Evolutionary conservation across 2,888 invertebrate species (phyloP).

Genomic region (Parnassius mnemosyne): DNA sequence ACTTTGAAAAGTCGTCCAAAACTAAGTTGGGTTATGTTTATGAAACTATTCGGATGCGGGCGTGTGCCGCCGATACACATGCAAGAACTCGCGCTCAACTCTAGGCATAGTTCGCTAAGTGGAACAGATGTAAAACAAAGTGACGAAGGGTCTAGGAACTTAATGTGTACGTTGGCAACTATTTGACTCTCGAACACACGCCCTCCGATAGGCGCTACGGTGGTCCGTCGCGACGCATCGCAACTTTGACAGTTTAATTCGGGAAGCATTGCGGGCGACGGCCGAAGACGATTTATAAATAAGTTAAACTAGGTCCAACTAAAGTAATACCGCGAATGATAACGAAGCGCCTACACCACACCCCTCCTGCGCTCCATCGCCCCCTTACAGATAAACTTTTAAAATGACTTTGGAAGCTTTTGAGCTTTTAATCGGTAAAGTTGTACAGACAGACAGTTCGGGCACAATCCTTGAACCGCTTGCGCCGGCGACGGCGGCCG

Average conservation of each 20-base stretch:
- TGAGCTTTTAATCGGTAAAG: constrained; percentile 82
- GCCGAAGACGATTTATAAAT: constrained; percentile 72
- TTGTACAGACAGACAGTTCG: constrained; percentile 82
- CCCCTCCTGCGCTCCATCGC: constrained; percentile 50
- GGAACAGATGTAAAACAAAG: constrained; percentile 81
- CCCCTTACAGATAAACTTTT: constrained; percentile 81
- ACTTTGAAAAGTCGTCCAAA: constrained; percentile 81
- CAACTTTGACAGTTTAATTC: constrained; percentile 72
- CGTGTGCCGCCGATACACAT: constrained; percentile 78
- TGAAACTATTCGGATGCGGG: constrained; percentile 79
- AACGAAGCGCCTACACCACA: constrained; percentile 68
- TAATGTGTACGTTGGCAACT: constrained; percentile 71
- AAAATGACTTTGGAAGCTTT: constrained; percentile 82
- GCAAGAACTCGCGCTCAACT: constrained; percentile 79
- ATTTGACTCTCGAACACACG: constrained; percentile 63
- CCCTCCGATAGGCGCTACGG: constrained; percentile 46
- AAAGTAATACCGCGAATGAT: constrained; percentile 74
- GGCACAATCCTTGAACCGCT: constrained; percentile 82
- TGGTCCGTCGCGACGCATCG: constrained; percentile 37
- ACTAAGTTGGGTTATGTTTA: constrained; percentile 81
- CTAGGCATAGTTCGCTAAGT: constrained; percentile 80
- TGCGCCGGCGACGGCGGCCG: constrained; percentile 81
- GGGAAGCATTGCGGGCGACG: constrained; percentile 54
- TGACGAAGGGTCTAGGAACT: constrained; percentile 80
- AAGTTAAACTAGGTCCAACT: constrained; percentile 77